Evolutionary conservation across 2,797 vertebrate species (phyloP), one percentile per base, ranked within the genome.

Genomic region (Odontamblyopus rebecca): DNA sequence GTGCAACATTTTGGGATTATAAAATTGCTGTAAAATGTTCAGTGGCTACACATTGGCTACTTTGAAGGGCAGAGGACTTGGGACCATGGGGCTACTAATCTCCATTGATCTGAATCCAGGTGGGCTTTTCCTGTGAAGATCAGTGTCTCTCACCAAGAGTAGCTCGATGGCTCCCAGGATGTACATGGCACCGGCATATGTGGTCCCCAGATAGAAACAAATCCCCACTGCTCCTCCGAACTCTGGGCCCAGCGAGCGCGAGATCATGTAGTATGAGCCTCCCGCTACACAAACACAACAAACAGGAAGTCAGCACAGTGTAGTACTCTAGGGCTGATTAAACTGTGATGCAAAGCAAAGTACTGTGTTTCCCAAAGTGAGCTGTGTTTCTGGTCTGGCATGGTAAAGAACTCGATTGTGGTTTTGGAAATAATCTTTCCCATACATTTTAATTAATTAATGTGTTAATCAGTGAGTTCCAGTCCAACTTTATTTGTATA

Each of bases 251-350:
- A 99, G 89, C 0, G 98, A 99, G 71, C 98, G 97, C 4, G 97
- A 98, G 81, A 99, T 99, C 98, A 99, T 99, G 93, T 99, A 99
- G 93, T 99, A 99, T 75, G 98, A 95, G 54, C 98, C 98, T 11
- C 98, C 98, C 65, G 98, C 98, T 99, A 18, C 35, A 74, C 5
- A 67, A 53, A 67, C 16, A 67, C 15, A 78, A 44, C 50, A 48
- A 23, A 68, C 3, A 30, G 16, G 16, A 30, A 8, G 15, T 61
- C 11, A 5, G 61, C 57, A 38, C 53, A 30, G 13, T 27, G 64
- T 19, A n/a, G 16, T 13, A 11, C 6, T 26, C 18, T 32, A 61
- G 1, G 8, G 9, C 2, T 35, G 29, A 18, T 1, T 9, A 61
- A 68, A 16, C 29, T 56, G 23, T 56, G 54, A 2, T 44, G 41